Percentiles rank a stretch among this genome's conserved stretches.
Evolutionary conservation across 2,113 vertebrate species (phyloP).

Genomic region (Tyto alba): DNA sequence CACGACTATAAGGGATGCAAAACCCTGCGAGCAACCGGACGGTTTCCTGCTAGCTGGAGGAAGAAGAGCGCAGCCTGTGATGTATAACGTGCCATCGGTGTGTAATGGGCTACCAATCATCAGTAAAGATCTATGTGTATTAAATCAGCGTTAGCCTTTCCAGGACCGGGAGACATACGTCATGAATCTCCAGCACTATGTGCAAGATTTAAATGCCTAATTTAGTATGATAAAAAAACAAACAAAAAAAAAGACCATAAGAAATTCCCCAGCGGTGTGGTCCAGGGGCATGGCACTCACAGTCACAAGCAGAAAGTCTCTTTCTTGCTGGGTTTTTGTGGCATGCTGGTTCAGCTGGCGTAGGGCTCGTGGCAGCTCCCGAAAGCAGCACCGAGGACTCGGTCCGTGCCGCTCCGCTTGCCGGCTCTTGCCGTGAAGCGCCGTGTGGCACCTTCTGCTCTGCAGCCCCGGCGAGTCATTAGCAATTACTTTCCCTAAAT

Average conservation of each 20-base stretch:
- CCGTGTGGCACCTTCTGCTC: background rate
- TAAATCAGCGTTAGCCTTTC: slow-evolving; percentile 12
- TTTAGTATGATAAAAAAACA: background rate
- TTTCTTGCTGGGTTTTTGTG: background rate
- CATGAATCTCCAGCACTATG: background rate
- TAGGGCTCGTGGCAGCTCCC: fast-evolving
- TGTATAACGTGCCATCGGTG: background rate
- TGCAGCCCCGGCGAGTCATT: background rate
- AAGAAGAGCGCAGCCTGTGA: background rate
- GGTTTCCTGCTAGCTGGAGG: background rate
- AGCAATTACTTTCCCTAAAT: background rate
- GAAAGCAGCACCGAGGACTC: background rate
- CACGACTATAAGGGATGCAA: background rate
- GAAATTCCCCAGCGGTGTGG: background rate
- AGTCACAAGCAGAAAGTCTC: background rate
- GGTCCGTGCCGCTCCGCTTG: background rate
- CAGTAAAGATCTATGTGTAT: background rate
- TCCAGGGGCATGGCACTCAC: background rate
- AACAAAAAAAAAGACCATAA: no score
- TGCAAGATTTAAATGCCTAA: slow-evolving; percentile 18
- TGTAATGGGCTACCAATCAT: slow-evolving; percentile 6
- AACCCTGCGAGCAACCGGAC: background rate
- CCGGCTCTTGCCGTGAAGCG: background rate
- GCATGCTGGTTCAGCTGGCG: fast-evolving
- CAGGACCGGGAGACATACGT: background rate